A percentile compares a stretch with the other conserved stretches of the same genome.
Conservation (phyloP, 2,888 invertebrate species). For the Napeogenes sylphis region DNA sequence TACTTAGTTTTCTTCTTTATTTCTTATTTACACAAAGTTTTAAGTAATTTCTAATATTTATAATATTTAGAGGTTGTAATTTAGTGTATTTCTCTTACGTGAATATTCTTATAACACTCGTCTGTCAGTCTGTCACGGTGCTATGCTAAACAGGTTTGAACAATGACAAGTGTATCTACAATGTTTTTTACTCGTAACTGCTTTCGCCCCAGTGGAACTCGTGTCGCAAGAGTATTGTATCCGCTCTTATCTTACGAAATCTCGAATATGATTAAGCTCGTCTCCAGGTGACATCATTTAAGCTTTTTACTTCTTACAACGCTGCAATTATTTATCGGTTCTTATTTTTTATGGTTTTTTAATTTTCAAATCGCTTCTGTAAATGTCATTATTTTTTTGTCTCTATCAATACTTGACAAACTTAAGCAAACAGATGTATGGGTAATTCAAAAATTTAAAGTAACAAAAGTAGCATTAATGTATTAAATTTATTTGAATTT, state of each 20-base stretch:
- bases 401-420: too few species aligned
- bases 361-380: slow-evolving; percentile 6
- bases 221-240: slow-evolving; percentile 72
- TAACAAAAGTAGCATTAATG: too few species aligned
- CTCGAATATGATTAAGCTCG: slow-evolving; percentile 72
- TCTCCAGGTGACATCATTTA: slow-evolving; percentile 59
- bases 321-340: slow-evolving; percentile 10
- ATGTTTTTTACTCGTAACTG: slow-evolving; percentile 50
- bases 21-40: too few species aligned
- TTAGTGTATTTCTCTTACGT: too few species aligned
- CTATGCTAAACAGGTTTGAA: slow-evolving; percentile 51
- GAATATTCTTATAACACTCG: too few species aligned
- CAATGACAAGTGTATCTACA: slow-evolving; percentile 54
- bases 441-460: too few species aligned
- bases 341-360: not conserved
- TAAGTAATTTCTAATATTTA: too few species aligned
- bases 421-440: too few species aligned
- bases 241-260: slow-evolving; percentile 69
- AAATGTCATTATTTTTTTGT: not conserved
- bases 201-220: slow-evolving; percentile 71
- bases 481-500: not conserved
- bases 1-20: not conserved
- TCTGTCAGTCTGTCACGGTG: not conserved
- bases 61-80: too few species aligned
- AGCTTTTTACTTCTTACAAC: slow-evolving; percentile 33